Evolutionary conservation across 2,113 vertebrate genomes (phyloP), one percentile per base, ranked within the genome.

Genomic region (Lepus americanus): DNA sequence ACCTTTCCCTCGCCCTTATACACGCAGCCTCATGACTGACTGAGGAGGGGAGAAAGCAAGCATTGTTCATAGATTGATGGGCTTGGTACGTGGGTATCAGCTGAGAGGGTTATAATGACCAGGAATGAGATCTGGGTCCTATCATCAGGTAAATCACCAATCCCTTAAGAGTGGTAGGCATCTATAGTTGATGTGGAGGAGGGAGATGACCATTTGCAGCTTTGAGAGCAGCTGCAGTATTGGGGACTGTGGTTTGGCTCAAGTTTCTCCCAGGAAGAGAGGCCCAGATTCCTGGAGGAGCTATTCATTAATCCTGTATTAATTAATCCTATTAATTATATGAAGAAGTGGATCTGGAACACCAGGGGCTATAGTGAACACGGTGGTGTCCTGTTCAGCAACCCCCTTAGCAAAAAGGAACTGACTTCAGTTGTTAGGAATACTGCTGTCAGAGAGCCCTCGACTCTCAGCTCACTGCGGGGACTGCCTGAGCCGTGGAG

Each of bases 181-280:
- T 80, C 77, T 85, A 29, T 85, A 85, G 64, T 76, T 93, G 29
- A 80, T 74, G 13, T 44, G 19, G 70, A 78, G 89, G 85, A 23
- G 5, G 49, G 39, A 90, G 59, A 55, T 9, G 3, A 29, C 86
- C 66, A 67, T 90, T 55, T 90, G 10, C 29, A 86, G 9, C 49
- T 87, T 64, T 90, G 70, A 94, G 55, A 92, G 49, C 44, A 84
- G 33, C 53, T 85, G 13, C 20, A 77, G 69, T 53, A 27, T 27
- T 63, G 13, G 33, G 39, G 22, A 12, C 6, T 94, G 14, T 76
- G 69, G 51, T 90, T 90, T 94, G 53, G 78, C 33, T 2, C 36
- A 81, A 61, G 11, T 93, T 87, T 94, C 19, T 79, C 77, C 55
- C n/a, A 90, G 20, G 20, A 93, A 87, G 19, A 92, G 36, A 88